A percentile compares a stretch with the other conserved stretches of the same genome.
Evolutionary conservation across 2,797 vertebrate genomes (phyloP).

Genomic region (Cichlasoma orientale): DNA sequence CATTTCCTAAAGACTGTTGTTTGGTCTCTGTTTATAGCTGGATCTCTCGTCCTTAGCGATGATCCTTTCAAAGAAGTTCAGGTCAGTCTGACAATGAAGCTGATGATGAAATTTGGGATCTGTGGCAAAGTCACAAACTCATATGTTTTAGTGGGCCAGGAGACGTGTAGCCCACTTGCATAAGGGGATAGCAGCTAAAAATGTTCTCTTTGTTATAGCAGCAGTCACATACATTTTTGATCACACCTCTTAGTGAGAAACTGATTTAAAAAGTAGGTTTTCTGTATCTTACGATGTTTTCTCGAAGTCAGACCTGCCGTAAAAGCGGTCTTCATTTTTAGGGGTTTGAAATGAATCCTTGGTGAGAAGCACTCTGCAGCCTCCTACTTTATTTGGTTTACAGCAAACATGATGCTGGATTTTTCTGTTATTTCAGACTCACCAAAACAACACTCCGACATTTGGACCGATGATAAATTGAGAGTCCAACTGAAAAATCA

Average conservation of each 20-base stretch:
- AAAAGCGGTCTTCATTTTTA: background rate
- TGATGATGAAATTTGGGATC: background rate
- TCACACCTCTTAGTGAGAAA: background rate
- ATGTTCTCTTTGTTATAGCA: background rate
- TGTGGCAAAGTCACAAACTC: background rate
- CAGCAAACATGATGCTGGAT: constrained; percentile 6
- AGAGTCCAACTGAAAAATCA: constrained; percentile 37
- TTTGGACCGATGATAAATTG: constrained; percentile 43
- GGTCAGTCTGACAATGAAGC: background rate
- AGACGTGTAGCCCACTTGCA: background rate
- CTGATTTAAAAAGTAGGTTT: background rate
- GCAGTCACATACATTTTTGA: background rate
- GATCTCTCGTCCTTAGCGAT: background rate
- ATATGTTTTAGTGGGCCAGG: background rate
- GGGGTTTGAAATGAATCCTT: background rate
- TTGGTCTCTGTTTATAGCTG: background rate
- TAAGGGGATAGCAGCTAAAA: background rate
- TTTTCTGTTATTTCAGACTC: constrained; percentile 16
- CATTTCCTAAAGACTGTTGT: background rate
- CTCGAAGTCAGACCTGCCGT: background rate
- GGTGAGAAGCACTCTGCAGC: background rate
- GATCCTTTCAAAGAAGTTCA: background rate
- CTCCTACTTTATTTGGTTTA: constrained; percentile 4
- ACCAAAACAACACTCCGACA: constrained; percentile 35
- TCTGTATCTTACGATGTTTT: background rate